These are phyloP conservation scores for Atta cephalotes DNA, from an alignment of 1,140 invertebrate species.

Conservation along the genomic window DNA sequence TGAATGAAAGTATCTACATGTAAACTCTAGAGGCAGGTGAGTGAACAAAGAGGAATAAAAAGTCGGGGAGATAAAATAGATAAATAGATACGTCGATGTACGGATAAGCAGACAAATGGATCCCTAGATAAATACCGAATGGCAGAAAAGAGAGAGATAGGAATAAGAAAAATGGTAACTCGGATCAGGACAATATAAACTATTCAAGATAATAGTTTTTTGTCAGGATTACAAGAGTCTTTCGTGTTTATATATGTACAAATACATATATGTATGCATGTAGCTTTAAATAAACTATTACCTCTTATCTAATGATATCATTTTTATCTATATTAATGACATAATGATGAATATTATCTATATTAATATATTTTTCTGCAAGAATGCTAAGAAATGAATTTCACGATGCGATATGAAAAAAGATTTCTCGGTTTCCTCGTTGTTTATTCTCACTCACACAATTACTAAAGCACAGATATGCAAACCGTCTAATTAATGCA, in stretches of 20 bases:
- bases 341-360: background rate
- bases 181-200: slow-evolving; percentile 2
- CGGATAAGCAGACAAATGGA: slow-evolving; percentile 55
- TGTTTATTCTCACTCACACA: slow-evolving; percentile 22
- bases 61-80: slow-evolving; percentile 34
- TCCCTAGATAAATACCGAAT: slow-evolving; percentile 44
- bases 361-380: background rate
- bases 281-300: slow-evolving; percentile 1
- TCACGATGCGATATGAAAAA: background rate
- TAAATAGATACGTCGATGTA: slow-evolving; percentile 52
- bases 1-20: slow-evolving; percentile 27
- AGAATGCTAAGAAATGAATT: background rate
- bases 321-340: background rate
- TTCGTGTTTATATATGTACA: background rate
- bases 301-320: background rate
- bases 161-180: slow-evolving; percentile 32
- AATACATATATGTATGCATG: too few species aligned
- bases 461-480: slow-evolving; percentile 39
- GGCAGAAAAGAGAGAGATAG: slow-evolving; percentile 18
- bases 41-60: slow-evolving; percentile 7
- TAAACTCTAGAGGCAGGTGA: slow-evolving; percentile 25
- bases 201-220: background rate
- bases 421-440: background rate
- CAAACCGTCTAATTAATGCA: slow-evolving; percentile 46
- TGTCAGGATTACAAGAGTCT: background rate